Evolutionary conservation across 2,113 vertebrate species (phyloP), one percentile per base, ranked within the genome.

Genomic region (Xiphophorus couchianus): DNA sequence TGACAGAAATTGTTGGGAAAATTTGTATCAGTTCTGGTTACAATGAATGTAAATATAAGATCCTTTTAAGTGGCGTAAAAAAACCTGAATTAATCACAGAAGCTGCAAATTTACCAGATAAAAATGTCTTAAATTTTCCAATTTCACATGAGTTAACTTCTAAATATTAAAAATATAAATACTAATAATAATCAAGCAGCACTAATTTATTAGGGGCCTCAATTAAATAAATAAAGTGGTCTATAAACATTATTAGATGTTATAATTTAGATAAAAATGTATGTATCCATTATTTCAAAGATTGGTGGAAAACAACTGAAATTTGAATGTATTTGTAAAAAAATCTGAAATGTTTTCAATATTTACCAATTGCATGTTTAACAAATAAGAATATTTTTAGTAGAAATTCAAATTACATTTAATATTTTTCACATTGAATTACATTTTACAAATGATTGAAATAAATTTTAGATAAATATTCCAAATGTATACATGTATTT

Each of bases 131-230:
- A 68, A 17, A 29, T 51, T 28, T 22, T 35, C 73, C 54, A 33
- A 74, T 74, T 84, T 64, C 48, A 62, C 33, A n/a, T 33, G 68
- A 15, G 67, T 77, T 51, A 77, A 77, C 61, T 0, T 90, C 88
- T 85, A 85, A 37, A 39, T 79, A 84, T 69, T 80, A 83, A 80
- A 78, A 54, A 6, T 82, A 85, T 85, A 82, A 76, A 73, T 17
- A 5, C 15, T 7, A 54, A 58, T 25, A 54, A 54, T 25, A 10
- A 58, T 54, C 19, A 54, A 54, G 51, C 51, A n/a, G 51, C 6
- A n/a, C 51, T 58, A n/a, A n/a, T 58, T 58, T 58, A n/a, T 10
- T 58, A 25, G n/a, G 51, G 25, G 19, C 25, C 51, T 58, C 9
- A 10, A 58, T 58, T 58, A n/a, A 58, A 58, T n/a, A 48, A 44